Base-by-base conservation (phyloP, 2,888 invertebrate species). In the Rhamnusium bicolor region DNA sequence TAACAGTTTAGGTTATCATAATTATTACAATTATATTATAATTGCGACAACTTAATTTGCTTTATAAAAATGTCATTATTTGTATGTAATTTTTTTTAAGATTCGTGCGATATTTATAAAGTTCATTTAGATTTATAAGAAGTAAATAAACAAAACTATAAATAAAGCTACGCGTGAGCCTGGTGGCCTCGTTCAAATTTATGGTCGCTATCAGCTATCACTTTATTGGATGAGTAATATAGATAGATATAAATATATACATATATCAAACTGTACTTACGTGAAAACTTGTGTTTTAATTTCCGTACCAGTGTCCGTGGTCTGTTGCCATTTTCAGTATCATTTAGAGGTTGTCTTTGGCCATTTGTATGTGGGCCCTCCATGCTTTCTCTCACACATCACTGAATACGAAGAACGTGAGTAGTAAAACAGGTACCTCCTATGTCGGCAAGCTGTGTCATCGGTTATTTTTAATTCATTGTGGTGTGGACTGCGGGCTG, bases 201-300 rank as follows among this genome's bases (percentile, higher is more conserved):
- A n/a, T n/a, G n/a, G n/a, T n/a, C n/a, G n/a, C n/a, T n/a, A n/a
- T n/a, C n/a, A n/a, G 3, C 8, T 51, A 5, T 51, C 51, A n/a
- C n/a, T 21, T 12, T 54, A 54, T 54, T n/a, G 4, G 32, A 6
- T 18, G 0, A 58, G 10, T 32, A 58, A 32, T 27, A n/a, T n/a
- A n/a, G n/a, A n/a, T n/a, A n/a, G n/a, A n/a, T n/a, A n/a, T n/a
- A n/a, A n/a, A n/a, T n/a, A n/a, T n/a, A n/a, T n/a, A n/a, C n/a
- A n/a, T n/a, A n/a, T 10, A 32, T 32, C 19, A 29, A 47, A 53
- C 54, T 14, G 27, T 66, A 83, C 83, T 82, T 76, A 82, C 83
- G 82, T 58, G 79, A 71, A 73, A 79, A 71, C 70, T 81, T 81
- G 14, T 79, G 73, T 72, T 80, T 82, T 18, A 82, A 68, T 77